A percentile compares a stretch with the other conserved stretches of the same genome.
Evolutionary conservation across 2,113 vertebrate species (phyloP).

Genomic region (Tursiops truncatus): DNA sequence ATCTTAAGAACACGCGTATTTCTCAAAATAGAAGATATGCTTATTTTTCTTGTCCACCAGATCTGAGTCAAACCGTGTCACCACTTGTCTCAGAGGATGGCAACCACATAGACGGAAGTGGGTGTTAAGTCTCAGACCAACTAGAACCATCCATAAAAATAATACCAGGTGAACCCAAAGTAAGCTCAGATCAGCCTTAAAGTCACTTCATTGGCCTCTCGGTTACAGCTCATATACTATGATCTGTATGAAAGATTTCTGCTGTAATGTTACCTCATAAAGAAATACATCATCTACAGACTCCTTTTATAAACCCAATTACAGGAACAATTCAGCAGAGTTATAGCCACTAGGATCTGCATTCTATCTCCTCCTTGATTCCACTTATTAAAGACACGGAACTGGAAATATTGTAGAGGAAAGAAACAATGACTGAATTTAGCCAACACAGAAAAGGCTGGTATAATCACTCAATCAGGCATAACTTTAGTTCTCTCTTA

Average conservation of each 20-base stretch:
- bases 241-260: constrained; percentile 55
- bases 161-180: constrained; percentile 38
- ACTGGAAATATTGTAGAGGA: constrained; percentile 56
- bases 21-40: neutral
- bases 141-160: constrained; percentile 42
- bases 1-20: neutral
- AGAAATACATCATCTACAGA: constrained; percentile 11
- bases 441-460: constrained; percentile 46
- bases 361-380: neutral
- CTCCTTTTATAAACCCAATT: constrained; percentile 52
- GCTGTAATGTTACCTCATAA: constrained; percentile 48
- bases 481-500: constrained; percentile 44
- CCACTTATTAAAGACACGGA: neutral
- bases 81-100: neutral
- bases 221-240: constrained; percentile 46
- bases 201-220: constrained; percentile 44
- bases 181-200: constrained; percentile 11
- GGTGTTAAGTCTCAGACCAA: neutral
- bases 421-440: constrained; percentile 49
- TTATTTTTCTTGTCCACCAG: neutral
- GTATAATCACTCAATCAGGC: neutral
- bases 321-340: constrained; percentile 33
- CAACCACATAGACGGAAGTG: neutral
- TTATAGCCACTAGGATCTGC: neutral
- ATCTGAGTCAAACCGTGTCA: neutral